phyloP scores from a whole-genome alignment of 2,888 invertebrate species.

The Pilophorus perplexus region DNA sequence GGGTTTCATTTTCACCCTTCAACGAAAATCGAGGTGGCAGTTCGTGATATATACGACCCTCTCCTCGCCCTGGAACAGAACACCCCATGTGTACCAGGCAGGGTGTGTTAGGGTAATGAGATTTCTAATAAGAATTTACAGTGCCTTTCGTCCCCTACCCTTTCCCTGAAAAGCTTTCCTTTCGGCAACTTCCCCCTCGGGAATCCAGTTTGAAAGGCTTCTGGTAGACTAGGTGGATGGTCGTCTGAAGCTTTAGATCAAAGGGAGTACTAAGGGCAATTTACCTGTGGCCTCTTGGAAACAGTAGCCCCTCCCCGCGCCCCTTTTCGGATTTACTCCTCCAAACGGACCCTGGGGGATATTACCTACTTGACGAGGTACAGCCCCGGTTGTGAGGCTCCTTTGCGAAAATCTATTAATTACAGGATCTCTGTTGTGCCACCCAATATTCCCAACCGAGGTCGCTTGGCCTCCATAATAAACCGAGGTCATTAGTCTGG shows the following conservation, averaged over 20 bases:
- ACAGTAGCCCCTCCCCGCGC: slow-evolving; percentile 32
- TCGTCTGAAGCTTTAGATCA: slow-evolving; percentile 31
- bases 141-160: slow-evolving; percentile 13
- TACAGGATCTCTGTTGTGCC: slow-evolving; percentile 9
- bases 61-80: neutral
- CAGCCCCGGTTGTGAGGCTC: no score
- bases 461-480: no score
- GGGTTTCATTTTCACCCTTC: slow-evolving; percentile 18
- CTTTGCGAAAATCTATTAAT: slow-evolving; percentile 25
- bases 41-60: slow-evolving; percentile 31
- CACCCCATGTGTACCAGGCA: neutral
- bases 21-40: slow-evolving; percentile 10
- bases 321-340: slow-evolving; percentile 30
- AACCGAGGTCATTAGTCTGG: no score
- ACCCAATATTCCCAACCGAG: neutral
- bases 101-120: slow-evolving; percentile 37
- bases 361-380: no score
- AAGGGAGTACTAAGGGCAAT: slow-evolving; percentile 19
- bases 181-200: slow-evolving; percentile 18
- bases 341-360: slow-evolving; percentile 5
- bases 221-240: slow-evolving; percentile 2
- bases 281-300: slow-evolving; percentile 35
- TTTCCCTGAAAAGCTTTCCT: neutral
- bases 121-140: slow-evolving; percentile 39
- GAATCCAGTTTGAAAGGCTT: no score